These are phyloP conservation scores for Drosophila baimaii DNA, from an alignment of 1,140 invertebrate species.

Conservation along the genomic window DNA sequence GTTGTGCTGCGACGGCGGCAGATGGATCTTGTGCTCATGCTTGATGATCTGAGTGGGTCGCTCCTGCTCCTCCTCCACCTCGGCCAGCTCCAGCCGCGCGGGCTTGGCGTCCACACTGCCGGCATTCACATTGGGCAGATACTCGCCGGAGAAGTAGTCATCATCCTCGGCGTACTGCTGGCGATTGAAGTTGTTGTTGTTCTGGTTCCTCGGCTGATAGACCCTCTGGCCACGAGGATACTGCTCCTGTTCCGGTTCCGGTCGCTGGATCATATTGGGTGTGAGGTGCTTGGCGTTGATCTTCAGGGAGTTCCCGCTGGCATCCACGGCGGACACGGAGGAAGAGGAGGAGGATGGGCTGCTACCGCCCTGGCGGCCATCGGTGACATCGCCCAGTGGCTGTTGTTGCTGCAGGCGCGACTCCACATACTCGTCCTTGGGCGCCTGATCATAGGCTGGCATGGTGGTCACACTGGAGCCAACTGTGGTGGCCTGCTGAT, in stretches of 20 bases:
- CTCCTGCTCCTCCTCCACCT: conserved; percentile 33
- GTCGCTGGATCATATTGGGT: conserved; percentile 56
- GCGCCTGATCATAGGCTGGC: conserved; percentile 66
- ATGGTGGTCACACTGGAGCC: conserved; percentile 76
- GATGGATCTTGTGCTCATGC: conserved; percentile 79
- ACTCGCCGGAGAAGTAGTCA: conserved; percentile 74
- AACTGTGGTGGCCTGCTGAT: conserved; percentile 65
- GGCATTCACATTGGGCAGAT: conserved; percentile 62
- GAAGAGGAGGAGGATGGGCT: conserved; percentile 12
- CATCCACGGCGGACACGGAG: conserved; percentile 54
- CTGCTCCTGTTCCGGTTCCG: conserved; percentile 62
- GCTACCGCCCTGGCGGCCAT: conserved; percentile 29
- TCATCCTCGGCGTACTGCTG: conserved; percentile 63
- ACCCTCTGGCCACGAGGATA: conserved; percentile 46
- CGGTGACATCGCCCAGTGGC: conserved; percentile 49
- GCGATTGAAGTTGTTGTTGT: conserved; percentile 53
- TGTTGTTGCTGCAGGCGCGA: conserved; percentile 61
- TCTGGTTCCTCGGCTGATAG: conserved; percentile 50
- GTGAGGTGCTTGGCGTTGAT: conserved; percentile 61
- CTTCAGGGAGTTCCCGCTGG: conserved; percentile 67
- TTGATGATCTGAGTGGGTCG: conserved; percentile 72
- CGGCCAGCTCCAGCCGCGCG: conserved; percentile 58
- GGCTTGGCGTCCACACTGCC: conserved; percentile 68
- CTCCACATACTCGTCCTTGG: conserved; percentile 73
- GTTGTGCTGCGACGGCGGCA: conserved; percentile 78